Conservation (phyloP, 2,888 invertebrate species). For the Andrena chrysosceles region DNA sequence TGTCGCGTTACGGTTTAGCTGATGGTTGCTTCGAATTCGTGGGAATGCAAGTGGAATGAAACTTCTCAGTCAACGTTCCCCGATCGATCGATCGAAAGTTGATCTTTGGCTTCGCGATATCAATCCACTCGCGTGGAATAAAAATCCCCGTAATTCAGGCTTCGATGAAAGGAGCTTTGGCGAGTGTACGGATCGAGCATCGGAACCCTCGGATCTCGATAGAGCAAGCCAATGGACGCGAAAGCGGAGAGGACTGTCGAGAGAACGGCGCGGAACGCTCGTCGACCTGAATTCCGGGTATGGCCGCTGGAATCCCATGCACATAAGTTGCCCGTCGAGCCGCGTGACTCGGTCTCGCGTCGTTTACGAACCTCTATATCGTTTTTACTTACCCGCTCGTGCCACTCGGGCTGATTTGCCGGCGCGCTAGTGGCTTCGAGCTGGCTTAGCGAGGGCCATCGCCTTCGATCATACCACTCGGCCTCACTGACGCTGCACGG, state of each 20-base stretch:
- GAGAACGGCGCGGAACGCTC: slow-evolving; percentile 11
- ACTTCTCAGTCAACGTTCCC: not conserved
- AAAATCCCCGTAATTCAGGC: too few relatives aligned
- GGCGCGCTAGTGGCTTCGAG: not conserved
- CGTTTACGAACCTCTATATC: not conserved
- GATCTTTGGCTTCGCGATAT: too few relatives aligned
- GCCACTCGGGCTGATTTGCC: not conserved
- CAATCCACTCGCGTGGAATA: too few relatives aligned
- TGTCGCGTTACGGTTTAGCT: not conserved
- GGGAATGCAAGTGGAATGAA: not conserved
- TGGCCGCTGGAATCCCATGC: slow-evolving; percentile 16
- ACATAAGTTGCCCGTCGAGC: slow-evolving; percentile 1
- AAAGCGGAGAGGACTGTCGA: not conserved
- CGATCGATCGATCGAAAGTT: not conserved
- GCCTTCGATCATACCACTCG: too few relatives aligned
- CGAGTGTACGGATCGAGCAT: not conserved
- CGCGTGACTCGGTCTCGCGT: not conserved
- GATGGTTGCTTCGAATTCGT: too few relatives aligned
- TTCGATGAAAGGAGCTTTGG: not conserved
- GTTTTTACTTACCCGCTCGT: not conserved
- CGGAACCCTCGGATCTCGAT: not conserved
- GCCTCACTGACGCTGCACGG: not conserved
- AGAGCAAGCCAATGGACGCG: not conserved
- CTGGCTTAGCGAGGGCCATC: not conserved
- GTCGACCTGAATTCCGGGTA: slow-evolving; percentile 36